Base-by-base conservation (phyloP, 2,888 invertebrate species). In the Clitarchus hookeri region DNA sequence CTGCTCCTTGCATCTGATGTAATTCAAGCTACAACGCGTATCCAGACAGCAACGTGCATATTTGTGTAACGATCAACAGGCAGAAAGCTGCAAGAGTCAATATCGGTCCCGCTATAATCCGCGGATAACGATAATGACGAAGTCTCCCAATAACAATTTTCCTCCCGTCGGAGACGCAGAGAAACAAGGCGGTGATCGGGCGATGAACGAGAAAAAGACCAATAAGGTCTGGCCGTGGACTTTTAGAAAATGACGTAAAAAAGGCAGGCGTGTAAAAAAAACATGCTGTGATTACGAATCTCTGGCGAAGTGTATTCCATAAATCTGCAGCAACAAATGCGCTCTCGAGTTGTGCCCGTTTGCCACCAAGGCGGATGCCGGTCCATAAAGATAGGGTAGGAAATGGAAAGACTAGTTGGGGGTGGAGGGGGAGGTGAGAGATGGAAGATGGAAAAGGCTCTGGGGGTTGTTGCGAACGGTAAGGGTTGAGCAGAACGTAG, bases 391-490 rank as follows among this genome's bases (percentile, higher is more conserved):
- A 65, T 65, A n/a, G 65, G 65, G 65, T 65, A 65, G 65, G 65
- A 65, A 65, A 65, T 65, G 65, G 65, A 65, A 65, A 65, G 65
- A 23, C 6, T 11, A 65, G n/a, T n/a, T n/a, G 53, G 8, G 8
- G 65, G 8, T 65, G 65, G 23, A 65, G 65, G 19, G 23, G 13
- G 19, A 23, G 65, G 65, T 19, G 65, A n/a, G 65, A 65, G 65
- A 65, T 65, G 65, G 65, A 65, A 65, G 65, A 65, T 65, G 65
- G 65, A 65, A 65, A 65, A 65, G n/a, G 65, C 65, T 65, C 65
- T 11, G 65, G 65, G 65, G 65, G 65, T 65, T 65, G 65, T 65
- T 65, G 65, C 65, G 65, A 65, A 65, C 16, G 65, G 65, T 65
- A 65, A 65, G 65, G 65, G 19, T 19, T 65, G 65, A 16, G 1